These are phyloP conservation scores for Datnioides undecimradiatus DNA, from an alignment of 2,113 vertebrate species.

Conservation along the genomic window DNA sequence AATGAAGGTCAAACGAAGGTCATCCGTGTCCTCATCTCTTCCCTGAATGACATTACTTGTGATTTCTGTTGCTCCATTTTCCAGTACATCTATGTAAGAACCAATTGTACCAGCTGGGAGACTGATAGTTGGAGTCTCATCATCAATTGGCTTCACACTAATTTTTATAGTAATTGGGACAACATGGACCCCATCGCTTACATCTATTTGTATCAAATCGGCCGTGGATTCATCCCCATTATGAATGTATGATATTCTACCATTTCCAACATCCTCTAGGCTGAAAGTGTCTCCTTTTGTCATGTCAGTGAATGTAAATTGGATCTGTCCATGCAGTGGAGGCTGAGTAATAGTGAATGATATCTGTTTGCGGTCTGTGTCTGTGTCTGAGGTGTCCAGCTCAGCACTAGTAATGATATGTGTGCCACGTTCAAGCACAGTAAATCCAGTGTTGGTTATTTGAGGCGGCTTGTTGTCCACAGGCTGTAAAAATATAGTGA, in stretches of 20 bases:
- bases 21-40: slow-evolving; percentile 87
- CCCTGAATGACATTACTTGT: slow-evolving; percentile 92
- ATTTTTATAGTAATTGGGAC: slow-evolving; percentile 92
- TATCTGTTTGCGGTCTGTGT: slow-evolving; percentile 89
- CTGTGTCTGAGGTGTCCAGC: slow-evolving; percentile 89
- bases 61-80: slow-evolving; percentile 93
- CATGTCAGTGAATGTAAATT: slow-evolving; percentile 84
- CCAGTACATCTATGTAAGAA: slow-evolving; percentile 92
- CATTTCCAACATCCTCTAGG: slow-evolving; percentile 88
- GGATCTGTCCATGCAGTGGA: slow-evolving; percentile 88
- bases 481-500: slow-evolving; percentile 92
- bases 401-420: slow-evolving; percentile 87
- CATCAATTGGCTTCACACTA: slow-evolving; percentile 87
- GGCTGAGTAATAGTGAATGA: slow-evolving; percentile 89
- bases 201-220: slow-evolving; percentile 90
- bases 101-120: slow-evolving; percentile 90
- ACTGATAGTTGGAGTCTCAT: slow-evolving; percentile 84
- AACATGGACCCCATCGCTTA: slow-evolving; percentile 92
- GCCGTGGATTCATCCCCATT: slow-evolving; percentile 86
- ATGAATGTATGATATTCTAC: slow-evolving; percentile 88
- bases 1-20: slow-evolving; percentile 93
- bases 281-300: slow-evolving; percentile 86
- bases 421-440: slow-evolving; percentile 85
- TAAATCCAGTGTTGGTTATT: slow-evolving; percentile 94
- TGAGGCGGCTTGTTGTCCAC: slow-evolving; percentile 95